Conservation (phyloP, 35 echinoderm and acorn worm species). For the Lytechinus variegatus region DNA sequence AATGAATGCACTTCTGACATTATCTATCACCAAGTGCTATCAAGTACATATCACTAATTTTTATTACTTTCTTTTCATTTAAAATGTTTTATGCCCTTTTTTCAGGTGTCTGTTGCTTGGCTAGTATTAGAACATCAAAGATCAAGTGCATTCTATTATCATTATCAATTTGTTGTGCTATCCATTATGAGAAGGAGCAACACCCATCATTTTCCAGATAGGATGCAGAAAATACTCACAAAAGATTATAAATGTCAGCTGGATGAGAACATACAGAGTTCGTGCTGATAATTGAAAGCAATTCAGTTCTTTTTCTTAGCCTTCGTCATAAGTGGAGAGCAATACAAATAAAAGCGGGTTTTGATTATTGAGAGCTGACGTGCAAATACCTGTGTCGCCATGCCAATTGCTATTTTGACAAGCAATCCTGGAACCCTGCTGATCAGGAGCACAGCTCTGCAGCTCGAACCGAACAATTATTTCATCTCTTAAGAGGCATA, state of each 20-base stretch:
- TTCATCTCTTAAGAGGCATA: too few species aligned
- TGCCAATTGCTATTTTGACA: not conserved
- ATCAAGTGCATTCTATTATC: too few species aligned
- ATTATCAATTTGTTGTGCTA: not conserved
- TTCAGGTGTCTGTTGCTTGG: too few species aligned
- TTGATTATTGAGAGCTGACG: not conserved
- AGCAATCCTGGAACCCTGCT: not conserved
- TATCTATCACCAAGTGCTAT: too few species aligned
- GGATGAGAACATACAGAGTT: not conserved
- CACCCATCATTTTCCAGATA: not conserved
- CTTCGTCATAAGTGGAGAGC: not conserved
- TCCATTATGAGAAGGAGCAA: not conserved
- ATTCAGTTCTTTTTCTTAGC: not conserved
- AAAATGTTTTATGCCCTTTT: too few species aligned
- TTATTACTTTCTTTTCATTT: too few species aligned
- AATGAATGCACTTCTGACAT: too few species aligned
- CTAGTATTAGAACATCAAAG: too few species aligned
- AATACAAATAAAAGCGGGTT: not conserved
- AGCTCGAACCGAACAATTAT: not conserved
- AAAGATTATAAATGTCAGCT: not conserved
- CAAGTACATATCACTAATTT: too few species aligned
- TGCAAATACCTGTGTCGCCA: constrained; percentile 41
- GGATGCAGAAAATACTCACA: not conserved
- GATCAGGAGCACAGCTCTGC: not conserved
- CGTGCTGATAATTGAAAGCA: constrained; percentile 31